Evolutionary conservation across 1,140 invertebrate genomes (phyloP).

Genomic region (Tetramorium alpestre): DNA sequence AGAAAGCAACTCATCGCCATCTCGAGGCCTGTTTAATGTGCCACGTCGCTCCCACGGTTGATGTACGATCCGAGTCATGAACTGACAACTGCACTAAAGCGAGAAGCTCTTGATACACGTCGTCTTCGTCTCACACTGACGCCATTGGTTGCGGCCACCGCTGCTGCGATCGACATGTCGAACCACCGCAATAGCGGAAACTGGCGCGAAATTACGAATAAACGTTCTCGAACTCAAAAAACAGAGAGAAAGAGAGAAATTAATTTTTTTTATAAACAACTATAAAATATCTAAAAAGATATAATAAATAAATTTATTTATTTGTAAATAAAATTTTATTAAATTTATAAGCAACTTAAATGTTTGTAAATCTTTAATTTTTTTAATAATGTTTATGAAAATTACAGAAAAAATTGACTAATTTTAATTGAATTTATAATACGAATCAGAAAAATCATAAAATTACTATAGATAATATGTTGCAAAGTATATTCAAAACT

Average conservation of each 20-base stretch:
- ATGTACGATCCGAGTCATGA: background rate
- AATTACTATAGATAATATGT: background rate
- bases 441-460: background rate
- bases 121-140: background rate
- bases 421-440: background rate
- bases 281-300: background rate
- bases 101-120: background rate
- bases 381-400: background rate
- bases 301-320: background rate
- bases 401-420: background rate
- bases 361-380: background rate
- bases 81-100: constrained; percentile 12
- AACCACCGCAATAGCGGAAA: background rate
- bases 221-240: background rate
- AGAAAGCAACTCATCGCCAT: constrained; percentile 15
- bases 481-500: background rate
- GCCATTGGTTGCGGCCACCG: background rate
- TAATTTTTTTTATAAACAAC: background rate
- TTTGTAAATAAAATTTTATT: background rate
- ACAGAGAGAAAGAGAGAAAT: background rate
- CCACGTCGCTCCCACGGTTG: background rate
- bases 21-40: background rate
- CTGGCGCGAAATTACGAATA: constrained; percentile 29
- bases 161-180: background rate
- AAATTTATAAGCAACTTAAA: too few relatives aligned